Base-by-base conservation (phyloP, 2,113 vertebrate species). In the Urocitellus parryii region DNA sequence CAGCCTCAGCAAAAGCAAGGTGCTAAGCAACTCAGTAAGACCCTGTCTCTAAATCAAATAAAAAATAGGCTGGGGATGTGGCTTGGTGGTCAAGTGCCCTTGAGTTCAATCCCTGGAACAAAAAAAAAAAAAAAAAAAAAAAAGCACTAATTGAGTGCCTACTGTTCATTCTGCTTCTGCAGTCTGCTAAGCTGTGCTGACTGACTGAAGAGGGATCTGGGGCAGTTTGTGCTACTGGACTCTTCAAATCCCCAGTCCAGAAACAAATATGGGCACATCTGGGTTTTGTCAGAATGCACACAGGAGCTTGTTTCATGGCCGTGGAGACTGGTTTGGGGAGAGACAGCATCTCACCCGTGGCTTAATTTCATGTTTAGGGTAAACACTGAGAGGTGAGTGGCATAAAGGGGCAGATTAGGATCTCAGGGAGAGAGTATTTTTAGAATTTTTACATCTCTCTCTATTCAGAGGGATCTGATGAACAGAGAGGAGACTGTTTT, bases 361-460 rank as follows among this genome's bases (percentile, higher is more conserved):
- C 80, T 83, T 87, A 27, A 94, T 92, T 83, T 86, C n/a, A n/a
- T 22, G 42, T 90, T 94, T 83, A 83, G 27, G 53, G 27, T 81
- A 94, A 94, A 95, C 45, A 80, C 42, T 97, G 10, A 13, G 8
- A 92, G 70, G 39, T 76, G 70, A 96, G 68, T 58, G 90, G 39
- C 5, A 0, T 78, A 80, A 77, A 70, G 39, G 82, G n/a, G 8
- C 0, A 0, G 92, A 37, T 76, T 10, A 78, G 45, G 73, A 56
- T 95, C 72, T 77, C 61, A 1, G 34, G 29, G 88, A 63, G 37
- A 1, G 17, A 42, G 18, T 79, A 42, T 91, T 63, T 37, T 74
- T n/a, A 12, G 8, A 4, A 48, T 16, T 51, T 72, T 82, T 81
- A 14, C 22, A 6, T 37, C 56, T 58, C 10, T 1, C 81, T 87